A percentile compares a stretch with the other conserved stretches of the same genome.
These are phyloP conservation scores for Staurois parvus DNA, from an alignment of 2,797 vertebrate species.

Conservation along the genomic window DNA sequence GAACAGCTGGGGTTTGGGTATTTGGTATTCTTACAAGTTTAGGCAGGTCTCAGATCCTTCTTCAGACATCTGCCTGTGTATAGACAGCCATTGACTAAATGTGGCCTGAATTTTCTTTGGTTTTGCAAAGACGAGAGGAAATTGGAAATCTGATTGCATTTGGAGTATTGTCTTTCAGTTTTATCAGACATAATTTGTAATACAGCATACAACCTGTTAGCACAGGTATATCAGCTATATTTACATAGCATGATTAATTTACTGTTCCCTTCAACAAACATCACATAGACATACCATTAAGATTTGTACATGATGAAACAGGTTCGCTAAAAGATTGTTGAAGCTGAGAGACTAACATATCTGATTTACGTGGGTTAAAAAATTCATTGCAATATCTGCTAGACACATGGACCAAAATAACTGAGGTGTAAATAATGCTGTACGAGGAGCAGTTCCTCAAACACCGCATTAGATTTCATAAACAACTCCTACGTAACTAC, in stretches of 20 bases:
- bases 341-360: background rate
- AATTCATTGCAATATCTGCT: background rate
- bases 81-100: background rate
- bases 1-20: background rate
- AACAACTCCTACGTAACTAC: constrained; percentile 27
- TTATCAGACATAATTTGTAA: background rate
- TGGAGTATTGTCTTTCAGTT: background rate
- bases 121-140: background rate
- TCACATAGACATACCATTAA: background rate
- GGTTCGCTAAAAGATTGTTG: background rate
- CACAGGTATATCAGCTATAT: background rate
- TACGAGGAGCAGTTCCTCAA: background rate
- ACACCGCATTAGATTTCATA: constrained; percentile 9
- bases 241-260: background rate
- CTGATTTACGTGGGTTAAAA: background rate
- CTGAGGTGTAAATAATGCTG: background rate
- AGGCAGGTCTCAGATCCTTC: background rate
- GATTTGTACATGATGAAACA: background rate
- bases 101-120: too few species aligned
- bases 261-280: background rate
- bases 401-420: constrained; percentile 8
- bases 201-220: background rate
- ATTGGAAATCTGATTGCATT: too few species aligned
- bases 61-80: too few species aligned
- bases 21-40: background rate